phyloP scores from a whole-genome alignment of 2,797 vertebrate genomes.

The Schizothorax lantsangensis region DNA sequence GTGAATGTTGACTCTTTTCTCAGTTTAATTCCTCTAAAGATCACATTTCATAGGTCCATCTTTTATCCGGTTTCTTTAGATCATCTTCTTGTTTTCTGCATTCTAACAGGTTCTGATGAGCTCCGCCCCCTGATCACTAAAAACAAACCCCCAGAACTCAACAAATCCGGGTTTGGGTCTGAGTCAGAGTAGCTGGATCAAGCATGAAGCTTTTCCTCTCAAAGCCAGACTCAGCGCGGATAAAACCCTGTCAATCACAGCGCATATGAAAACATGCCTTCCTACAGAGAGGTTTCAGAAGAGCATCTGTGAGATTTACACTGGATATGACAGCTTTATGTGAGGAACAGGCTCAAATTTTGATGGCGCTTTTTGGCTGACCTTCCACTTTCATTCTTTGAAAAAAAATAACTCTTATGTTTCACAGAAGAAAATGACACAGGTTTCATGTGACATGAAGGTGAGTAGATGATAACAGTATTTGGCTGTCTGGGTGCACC shows the following conservation, averaged over 20 bases:
- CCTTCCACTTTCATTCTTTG: background rate
- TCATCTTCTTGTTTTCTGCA: background rate
- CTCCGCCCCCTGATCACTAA: conserved; percentile 9
- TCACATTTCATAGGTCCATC: background rate
- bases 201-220: conserved; percentile 26
- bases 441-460: background rate
- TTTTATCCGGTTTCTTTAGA: background rate
- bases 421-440: background rate
- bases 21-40: background rate
- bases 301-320: background rate
- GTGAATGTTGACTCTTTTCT: background rate
- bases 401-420: background rate
- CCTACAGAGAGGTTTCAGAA: background rate
- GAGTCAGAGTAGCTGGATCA: conserved; percentile 35
- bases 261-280: background rate
- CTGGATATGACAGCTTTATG: background rate
- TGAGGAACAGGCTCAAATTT: background rate
- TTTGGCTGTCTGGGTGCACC: background rate
- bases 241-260: conserved; percentile 38
- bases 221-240: conserved; percentile 3
- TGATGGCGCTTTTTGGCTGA: background rate
- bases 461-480: conserved; percentile 7
- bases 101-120: background rate
- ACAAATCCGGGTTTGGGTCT: conserved; percentile 9
- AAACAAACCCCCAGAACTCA: conserved; percentile 8